These are phyloP conservation scores for Phorcus lineatus DNA, from an alignment of 2,888 invertebrate genomes.

Conservation along the genomic window DNA sequence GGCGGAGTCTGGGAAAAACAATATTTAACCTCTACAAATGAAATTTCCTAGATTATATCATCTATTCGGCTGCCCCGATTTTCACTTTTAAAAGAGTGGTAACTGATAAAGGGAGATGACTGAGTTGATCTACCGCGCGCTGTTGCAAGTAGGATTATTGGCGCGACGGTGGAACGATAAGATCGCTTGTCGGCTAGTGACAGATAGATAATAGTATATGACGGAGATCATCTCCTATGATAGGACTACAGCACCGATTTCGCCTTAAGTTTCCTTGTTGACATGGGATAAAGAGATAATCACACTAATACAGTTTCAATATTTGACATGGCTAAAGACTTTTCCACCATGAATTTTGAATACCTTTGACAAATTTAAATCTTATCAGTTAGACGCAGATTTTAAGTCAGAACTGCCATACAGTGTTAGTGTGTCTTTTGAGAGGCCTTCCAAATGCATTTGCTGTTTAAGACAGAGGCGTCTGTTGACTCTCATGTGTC, in stretches of 20 bases:
- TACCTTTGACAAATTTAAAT: no score
- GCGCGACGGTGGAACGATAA: not conserved
- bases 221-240: not conserved
- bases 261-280: not conserved
- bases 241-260: not conserved
- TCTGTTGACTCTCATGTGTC: no score
- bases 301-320: not conserved
- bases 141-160: constrained; percentile 11
- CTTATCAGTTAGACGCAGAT: no score
- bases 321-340: not conserved
- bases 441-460: not conserved
- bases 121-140: constrained; percentile 19
- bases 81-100: not conserved
- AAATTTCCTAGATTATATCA: constrained; percentile 13
- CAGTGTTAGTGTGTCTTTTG: no score
- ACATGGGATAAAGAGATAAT: constrained; percentile 4
- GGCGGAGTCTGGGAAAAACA: not conserved
- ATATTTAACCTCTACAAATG: not conserved
- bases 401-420: no score
- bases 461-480: not conserved
- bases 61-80: not conserved
- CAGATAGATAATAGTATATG: not conserved
- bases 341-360: no score
- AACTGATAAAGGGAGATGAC: constrained; percentile 10
- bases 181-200: not conserved